Base-by-base conservation (phyloP, 2,797 vertebrate genomes). In the Gymnothorax javanicus region DNA sequence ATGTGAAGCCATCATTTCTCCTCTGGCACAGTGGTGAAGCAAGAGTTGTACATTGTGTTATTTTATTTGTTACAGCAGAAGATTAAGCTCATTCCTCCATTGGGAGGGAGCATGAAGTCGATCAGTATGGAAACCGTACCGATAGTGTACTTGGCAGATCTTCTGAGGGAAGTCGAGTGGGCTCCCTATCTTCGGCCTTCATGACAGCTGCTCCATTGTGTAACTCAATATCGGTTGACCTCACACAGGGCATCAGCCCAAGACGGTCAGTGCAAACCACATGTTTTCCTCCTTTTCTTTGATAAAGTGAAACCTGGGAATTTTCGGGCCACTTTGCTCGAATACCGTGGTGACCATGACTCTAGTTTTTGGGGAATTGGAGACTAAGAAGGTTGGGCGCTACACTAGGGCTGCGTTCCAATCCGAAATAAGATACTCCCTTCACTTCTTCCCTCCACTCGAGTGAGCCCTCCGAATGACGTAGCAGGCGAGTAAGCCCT, bases 191-290 rank as follows among this genome's bases (percentile, higher is more conserved):
- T 43, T 73, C 58, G 54, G 4, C 56, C 15, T 13, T 67, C 33
- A 6, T 1, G 25, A 87, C 56, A 77, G 75, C 71, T n/a, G 73
- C 58, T 85, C 75, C 85, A 79, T 52, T 59, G 43, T 83, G 56
- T 73, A 75, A 58, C 69, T 59, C 84, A 25, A 77, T 43, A 58
- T 64, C 73, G 58, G 84, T 79, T 88, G 62, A 86, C 82, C 88
- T 64, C 69, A 84, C 13, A 60, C 23, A 33, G 71, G 82, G 57
- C 6, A 20, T 56, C 64, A 56, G 69, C 17, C 23, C 27, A 43
- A 23, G 33, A 87, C 62, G 17, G 33, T 17, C 64, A 87, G 86
- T n/a, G 25, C 27, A 73, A 87, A 87, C 87, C 89, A 90, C 84
- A 90, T 87, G 89, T 85, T 27, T 83, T n/a, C 62, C 27, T 56